Evolutionary conservation across 2,888 invertebrate species (phyloP), one percentile per base, ranked within the genome.

Genomic region (Nasonovia ribisnigri): DNA sequence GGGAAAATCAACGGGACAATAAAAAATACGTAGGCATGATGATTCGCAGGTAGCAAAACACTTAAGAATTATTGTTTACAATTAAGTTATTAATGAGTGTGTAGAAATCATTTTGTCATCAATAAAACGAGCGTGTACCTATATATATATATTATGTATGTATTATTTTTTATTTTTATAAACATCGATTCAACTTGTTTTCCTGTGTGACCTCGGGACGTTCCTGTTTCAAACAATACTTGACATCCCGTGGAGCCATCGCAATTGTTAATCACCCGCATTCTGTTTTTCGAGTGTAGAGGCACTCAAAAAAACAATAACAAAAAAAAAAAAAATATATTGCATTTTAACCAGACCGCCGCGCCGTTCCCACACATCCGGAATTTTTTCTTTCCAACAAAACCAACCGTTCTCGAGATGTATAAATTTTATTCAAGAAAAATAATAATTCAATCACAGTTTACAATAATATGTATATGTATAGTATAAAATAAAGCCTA

Each of bases 211-310:
- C 93, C 90, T 93, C 90, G 90, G 84, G 90, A 90, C 86, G 93
- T 90, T 93, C 90, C 90, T 51, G 90, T 48, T 90, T 67, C n/a
- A 84, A 93, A 93, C 93, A 86, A 93, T 86, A 90, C 93, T 93
- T 93, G 84, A 93, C 93, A 51, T 93, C 93, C 93, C 93, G 93
- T 67, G 93, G 93, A 86, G 93, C 60, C 90, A 93, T 90, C 60
- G 86, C 90, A 60, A 90, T 93, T 93, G 90, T 93, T 93, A 54
- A 86, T 90, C 93, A 51, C 93, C 93, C 93, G 93, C 93, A 93
- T 90, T 93, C 48, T 86, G 60, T 46, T 90, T 90, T 93, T 93
- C 67, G 86, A 93, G 90, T 86, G 90, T 29, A 86, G 43, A 87
- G 48, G 60, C 42, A 93, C 93, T 93, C 57, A 36, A 90, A 93